Evolutionary conservation across 2,797 vertebrate species (phyloP).

Genomic region (Cheirogaleus major): DNA sequence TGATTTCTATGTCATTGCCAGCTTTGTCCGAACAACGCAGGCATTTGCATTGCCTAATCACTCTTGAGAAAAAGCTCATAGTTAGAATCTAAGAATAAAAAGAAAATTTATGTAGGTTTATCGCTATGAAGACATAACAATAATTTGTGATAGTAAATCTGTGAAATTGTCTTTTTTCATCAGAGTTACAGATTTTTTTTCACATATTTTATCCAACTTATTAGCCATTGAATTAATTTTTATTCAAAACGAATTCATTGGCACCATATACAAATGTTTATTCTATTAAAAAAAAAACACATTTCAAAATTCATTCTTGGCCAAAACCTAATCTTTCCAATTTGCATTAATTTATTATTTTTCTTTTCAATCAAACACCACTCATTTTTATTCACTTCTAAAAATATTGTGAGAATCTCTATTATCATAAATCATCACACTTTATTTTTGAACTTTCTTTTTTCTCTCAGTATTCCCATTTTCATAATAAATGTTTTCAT

Average conservation of each 20-base stretch:
- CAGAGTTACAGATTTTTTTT: neutral
- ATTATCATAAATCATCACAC: neutral
- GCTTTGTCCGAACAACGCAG: neutral
- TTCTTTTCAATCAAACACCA: neutral
- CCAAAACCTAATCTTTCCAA: neutral
- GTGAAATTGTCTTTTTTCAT: neutral
- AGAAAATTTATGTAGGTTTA: neutral
- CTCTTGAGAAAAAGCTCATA: neutral
- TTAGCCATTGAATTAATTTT: neutral
- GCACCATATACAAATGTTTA: neutral
- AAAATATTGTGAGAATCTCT: neutral
- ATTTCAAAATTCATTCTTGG: neutral
- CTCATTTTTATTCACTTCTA: neutral
- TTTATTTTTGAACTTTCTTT: neutral
- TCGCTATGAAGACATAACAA: neutral
- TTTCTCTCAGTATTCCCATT: neutral
- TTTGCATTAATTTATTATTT: neutral
- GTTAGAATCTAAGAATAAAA: neutral
- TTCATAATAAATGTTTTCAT: neutral
- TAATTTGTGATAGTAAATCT: neutral
- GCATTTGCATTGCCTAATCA: neutral
- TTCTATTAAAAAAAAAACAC: neutral
- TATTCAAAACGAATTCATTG: constrained; percentile 29
- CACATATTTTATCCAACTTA: neutral
- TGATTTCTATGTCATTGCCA: neutral